These are phyloP conservation scores for Paguma larvata DNA, from an alignment of 2,797 vertebrate species.

Conservation along the genomic window DNA sequence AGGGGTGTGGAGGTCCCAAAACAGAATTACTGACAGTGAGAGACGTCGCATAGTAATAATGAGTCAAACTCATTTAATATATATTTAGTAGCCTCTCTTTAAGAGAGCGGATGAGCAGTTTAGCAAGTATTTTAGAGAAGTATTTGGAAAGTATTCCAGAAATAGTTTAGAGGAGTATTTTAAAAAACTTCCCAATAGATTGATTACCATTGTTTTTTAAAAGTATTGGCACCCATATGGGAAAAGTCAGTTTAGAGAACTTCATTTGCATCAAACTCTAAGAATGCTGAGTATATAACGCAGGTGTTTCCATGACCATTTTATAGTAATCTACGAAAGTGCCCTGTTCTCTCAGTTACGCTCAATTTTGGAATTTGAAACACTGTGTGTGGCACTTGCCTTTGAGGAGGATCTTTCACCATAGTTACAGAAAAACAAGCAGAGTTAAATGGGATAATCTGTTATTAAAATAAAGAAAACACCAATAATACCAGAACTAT, in stretches of 20 bases:
- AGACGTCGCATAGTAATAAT: neutral
- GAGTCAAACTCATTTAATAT: neutral
- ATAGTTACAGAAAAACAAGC: neutral
- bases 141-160: neutral
- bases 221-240: neutral
- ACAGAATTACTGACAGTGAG: neutral
- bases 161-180: neutral
- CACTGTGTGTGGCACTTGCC: no score
- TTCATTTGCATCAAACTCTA: conserved; percentile 45
- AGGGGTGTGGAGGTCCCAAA: neutral
- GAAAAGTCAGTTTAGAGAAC: neutral
- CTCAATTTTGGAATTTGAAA: conserved; percentile 12
- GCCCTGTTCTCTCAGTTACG: neutral
- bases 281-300: conserved; percentile 6
- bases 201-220: neutral
- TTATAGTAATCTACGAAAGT: neutral
- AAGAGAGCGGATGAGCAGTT: neutral
- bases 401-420: neutral
- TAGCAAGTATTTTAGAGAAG: neutral
- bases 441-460: neutral
- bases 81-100: neutral
- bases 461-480: neutral
- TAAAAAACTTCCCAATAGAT: neutral
- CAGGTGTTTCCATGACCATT: neutral
- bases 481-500: neutral